Evolutionary conservation across 2,113 vertebrate species (phyloP).

Genomic region (Elephas maximus): DNA sequence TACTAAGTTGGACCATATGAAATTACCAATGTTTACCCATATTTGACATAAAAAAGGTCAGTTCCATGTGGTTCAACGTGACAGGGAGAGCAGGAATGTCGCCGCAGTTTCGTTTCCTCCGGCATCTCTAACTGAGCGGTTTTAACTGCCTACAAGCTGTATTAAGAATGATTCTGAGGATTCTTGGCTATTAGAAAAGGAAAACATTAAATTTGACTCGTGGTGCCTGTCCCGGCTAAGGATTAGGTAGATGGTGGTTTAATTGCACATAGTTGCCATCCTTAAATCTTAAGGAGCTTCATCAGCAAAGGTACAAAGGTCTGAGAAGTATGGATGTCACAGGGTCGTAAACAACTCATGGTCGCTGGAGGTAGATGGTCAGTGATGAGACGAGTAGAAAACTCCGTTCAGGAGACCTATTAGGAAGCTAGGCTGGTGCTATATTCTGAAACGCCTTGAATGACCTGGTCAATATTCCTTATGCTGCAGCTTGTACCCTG

Average conservation of each 20-base stretch:
- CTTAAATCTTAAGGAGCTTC: neutral
- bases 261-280: neutral
- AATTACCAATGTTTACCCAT: neutral
- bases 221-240: neutral
- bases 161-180: neutral
- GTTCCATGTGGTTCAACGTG: neutral
- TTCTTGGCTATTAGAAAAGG: neutral
- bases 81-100: neutral
- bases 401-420: neutral
- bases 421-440: neutral
- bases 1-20: neutral
- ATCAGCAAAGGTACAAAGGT: neutral
- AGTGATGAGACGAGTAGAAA: neutral
- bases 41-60: neutral
- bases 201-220: neutral
- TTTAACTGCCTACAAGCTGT: neutral
- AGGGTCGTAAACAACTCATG: accelerated
- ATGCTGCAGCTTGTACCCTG: neutral
- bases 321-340: neutral
- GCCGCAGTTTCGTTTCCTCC: accelerated
- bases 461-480: neutral
- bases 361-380: neutral
- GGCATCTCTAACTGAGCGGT: neutral
- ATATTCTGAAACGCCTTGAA: neutral
- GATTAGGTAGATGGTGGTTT: neutral